These are phyloP conservation scores for Drosophila elegans DNA, from an alignment of 1,140 invertebrate species.

Conservation along the genomic window DNA sequence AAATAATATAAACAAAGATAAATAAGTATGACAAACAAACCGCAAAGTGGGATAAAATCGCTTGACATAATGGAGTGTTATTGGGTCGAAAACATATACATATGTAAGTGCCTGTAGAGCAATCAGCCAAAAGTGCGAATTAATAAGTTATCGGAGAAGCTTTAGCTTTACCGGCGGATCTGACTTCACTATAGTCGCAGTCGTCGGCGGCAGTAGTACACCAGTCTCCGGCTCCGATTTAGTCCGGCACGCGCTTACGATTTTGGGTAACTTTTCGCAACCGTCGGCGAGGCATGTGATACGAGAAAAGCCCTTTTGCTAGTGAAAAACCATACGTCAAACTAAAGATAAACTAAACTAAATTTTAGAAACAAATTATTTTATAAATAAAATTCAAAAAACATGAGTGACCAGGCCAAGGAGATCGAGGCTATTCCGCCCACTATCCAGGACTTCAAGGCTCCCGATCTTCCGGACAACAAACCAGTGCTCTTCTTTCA, in stretches of 20 bases:
- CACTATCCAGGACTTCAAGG: constrained; percentile 59
- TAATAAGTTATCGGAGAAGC: constrained; percentile 35
- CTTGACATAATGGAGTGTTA: constrained; percentile 17
- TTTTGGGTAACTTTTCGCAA: constrained; percentile 37
- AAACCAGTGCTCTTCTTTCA: constrained; percentile 89
- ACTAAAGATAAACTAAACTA: constrained; percentile 17
- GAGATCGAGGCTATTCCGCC: constrained; percentile 40
- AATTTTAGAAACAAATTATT: constrained; percentile 1
- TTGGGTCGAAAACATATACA: constrained; percentile 2
- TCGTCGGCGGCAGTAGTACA: constrained; percentile 14
- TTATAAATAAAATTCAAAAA: neutral
- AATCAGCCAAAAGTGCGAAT: constrained; percentile 52
- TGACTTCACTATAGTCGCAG: constrained; percentile 21
- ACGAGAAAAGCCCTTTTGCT: constrained; percentile 25
- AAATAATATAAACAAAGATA: constrained; percentile 66
- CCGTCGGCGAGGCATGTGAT: constrained; percentile 40
- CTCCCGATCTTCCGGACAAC: constrained; percentile 70
- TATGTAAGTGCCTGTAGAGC: constrained; percentile 4
- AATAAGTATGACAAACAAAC: constrained; percentile 56
- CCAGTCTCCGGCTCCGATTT: constrained; percentile 24
- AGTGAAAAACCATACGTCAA: constrained; percentile 14
- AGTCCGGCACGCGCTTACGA: constrained; percentile 33
- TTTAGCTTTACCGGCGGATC: constrained; percentile 20
- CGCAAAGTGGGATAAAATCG: neutral
- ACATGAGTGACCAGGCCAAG: constrained; percentile 33